Evolutionary conservation across 2,888 invertebrate genomes (phyloP).

Genomic region (Agrochola litura): DNA sequence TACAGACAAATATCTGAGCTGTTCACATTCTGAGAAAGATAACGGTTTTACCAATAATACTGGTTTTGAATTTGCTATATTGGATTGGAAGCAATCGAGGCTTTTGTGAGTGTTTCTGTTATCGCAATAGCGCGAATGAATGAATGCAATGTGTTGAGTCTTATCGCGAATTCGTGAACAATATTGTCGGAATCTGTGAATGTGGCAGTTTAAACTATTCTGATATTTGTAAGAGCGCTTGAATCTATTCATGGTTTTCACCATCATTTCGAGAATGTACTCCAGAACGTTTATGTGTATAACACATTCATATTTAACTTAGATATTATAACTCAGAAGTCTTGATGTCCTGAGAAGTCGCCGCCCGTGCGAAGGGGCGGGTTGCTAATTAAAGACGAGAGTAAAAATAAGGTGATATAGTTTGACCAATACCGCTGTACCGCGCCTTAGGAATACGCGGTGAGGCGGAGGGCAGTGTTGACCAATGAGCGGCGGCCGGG

Average conservation of each 20-base stretch:
- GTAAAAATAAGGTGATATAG: no score
- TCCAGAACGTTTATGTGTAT: no score
- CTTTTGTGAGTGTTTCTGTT: conserved; percentile 5
- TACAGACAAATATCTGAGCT: conserved; percentile 15
- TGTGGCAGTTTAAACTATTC: background rate
- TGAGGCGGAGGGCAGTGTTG: no score
- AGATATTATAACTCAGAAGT: background rate
- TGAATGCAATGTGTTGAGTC: conserved; percentile 26
- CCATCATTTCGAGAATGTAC: background rate
- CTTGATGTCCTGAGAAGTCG: background rate
- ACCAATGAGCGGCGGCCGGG: no score
- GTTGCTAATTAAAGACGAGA: background rate
- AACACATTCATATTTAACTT: no score
- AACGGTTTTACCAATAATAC: conserved; percentile 46
- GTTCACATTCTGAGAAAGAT: conserved; percentile 29
- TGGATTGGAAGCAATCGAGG: conserved; percentile 9
- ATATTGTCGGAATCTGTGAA: conserved; percentile 2
- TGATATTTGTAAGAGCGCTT: background rate
- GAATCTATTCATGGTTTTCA: background rate
- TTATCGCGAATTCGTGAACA: conserved; percentile 19
- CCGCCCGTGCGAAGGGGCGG: background rate
- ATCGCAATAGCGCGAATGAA: conserved; percentile 28
- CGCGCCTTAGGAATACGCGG: no score
- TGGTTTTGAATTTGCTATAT: conserved; percentile 27
- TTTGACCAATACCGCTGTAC: no score